Base-by-base conservation (phyloP, 1,140 invertebrate species). In the Vanessa tameamea region DNA sequence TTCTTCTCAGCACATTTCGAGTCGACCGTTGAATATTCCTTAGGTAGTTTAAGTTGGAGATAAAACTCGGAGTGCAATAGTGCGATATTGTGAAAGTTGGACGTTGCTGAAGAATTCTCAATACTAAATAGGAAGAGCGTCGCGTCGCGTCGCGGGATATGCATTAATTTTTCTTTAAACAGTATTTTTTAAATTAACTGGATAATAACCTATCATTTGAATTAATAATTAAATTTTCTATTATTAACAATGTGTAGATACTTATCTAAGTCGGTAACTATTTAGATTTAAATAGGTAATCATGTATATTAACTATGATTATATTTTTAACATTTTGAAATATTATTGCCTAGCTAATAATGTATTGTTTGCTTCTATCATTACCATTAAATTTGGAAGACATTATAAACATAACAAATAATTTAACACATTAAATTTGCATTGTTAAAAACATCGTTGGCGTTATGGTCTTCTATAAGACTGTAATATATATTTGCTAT, bases 71-170 rank as follows among this genome's bases (percentile, higher is more conserved):
- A 73, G 75, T 76, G 76, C 70, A 76, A 75, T 76, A 78, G 77
- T 79, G 84, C 80, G 86, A 85, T 85, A 85, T 87, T 87, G 86
- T 83, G 73, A 80, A 87, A 87, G 80, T 86, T 86, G 73, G 72
- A 79, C 65, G 78, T 78, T 65, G 69, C 68, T 79, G 74, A 73
- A 80, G 72, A 67, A 72, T 76, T 80, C 63, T 82, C 82, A 85
- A 85, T 85, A 78, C 78, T 82, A 82, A 82, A 84, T 83, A 80
- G 78, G 75, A 69, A 15, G 8, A 26, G 9, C 14, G 23, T 23
- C 55, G 55, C 14, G 23, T 23, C 55, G 55, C 55, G 55, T 23
- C 55, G 55, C 55, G 55, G 55, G 55, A 59, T 59, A 26, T 31
- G 55, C n/a, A 53, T 53, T 53, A 53, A 16, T 53, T 4, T 53